Percentiles rank a stretch among this genome's conserved stretches.
Evolutionary conservation across 2,113 vertebrate species (phyloP).

Genomic region (Hucho hucho): DNA sequence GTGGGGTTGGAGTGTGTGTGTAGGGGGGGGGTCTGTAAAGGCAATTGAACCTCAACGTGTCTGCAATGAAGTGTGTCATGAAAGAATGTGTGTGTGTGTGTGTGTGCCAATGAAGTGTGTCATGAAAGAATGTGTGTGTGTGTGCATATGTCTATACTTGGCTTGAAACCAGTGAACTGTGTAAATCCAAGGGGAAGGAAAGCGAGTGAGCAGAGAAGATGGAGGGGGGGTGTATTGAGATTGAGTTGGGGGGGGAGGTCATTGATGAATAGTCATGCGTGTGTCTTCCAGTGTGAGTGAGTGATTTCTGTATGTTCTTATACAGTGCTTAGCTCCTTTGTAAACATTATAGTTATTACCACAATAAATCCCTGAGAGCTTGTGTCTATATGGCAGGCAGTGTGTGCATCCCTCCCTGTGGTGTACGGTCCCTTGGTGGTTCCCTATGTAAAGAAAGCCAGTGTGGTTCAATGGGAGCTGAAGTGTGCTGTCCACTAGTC

Average conservation of each 20-base stretch:
- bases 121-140: too few species aligned
- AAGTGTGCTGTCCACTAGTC: constrained; percentile 36
- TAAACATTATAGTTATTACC: too few species aligned
- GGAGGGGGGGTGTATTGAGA: too few species aligned
- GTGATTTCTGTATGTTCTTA: neutral
- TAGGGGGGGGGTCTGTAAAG: constrained; percentile 16
- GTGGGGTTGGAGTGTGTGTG: constrained; percentile 29
- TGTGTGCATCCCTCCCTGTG: too few species aligned
- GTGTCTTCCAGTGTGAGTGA: neutral
- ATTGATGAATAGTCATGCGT: constrained; percentile 5
- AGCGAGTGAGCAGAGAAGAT: constrained; percentile 26
- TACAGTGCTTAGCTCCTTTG: neutral
- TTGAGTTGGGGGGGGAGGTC: constrained; percentile 38
- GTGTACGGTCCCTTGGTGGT: too few species aligned
- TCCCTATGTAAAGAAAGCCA: too few species aligned
- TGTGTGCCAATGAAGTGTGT: too few species aligned
- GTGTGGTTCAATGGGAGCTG: constrained; percentile 26
- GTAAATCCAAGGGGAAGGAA: constrained; percentile 10
- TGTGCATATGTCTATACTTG: constrained; percentile 25
- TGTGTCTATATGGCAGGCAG: too few species aligned
- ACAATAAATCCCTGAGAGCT: too few species aligned
- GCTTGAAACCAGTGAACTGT: constrained; percentile 25
- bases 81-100: constrained; percentile 31
- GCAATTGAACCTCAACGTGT: constrained; percentile 65
- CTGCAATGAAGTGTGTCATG: constrained; percentile 71